phyloP scores from a whole-genome alignment of 2,113 vertebrate genomes.

The Spea bombifrons region DNA sequence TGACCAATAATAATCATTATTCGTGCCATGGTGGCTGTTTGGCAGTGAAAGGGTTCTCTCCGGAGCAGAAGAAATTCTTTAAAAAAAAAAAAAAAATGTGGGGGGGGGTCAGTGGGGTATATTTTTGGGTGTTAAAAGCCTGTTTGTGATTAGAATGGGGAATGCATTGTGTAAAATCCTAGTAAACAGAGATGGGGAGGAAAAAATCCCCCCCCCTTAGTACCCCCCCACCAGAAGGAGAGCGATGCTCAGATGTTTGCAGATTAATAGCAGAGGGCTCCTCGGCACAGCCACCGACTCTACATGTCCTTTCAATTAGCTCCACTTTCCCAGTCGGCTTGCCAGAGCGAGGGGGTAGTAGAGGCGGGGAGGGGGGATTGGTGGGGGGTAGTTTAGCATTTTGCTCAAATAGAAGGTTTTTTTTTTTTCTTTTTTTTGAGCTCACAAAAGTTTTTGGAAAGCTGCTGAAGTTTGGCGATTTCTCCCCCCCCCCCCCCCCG shows the following conservation, averaged over 20 bases:
- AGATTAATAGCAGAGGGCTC: conserved; percentile 21
- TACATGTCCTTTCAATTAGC: conserved; percentile 47
- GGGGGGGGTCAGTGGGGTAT: neutral
- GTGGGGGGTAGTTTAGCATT: conserved; percentile 7
- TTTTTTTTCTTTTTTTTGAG: neutral
- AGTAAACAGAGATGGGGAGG: neutral
- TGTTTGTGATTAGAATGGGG: conserved; percentile 1
- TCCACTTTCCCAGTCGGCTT: conserved; percentile 53
- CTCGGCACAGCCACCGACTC: neutral
- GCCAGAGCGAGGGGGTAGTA: conserved; percentile 53
- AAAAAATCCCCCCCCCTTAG: neutral
- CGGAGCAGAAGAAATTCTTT: conserved; percentile 16
- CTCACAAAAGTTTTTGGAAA: neutral
- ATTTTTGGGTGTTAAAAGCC: neutral
- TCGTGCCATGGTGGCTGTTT: neutral
- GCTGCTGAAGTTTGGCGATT: neutral
- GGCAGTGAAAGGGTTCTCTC: conserved; percentile 25
- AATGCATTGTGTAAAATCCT: conserved; percentile 4
- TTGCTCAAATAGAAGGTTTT: no score
- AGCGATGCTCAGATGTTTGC: neutral
- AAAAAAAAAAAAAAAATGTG: neutral
- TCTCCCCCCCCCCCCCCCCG: neutral
- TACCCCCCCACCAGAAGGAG: neutral
- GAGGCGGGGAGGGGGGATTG: conserved; percentile 8
- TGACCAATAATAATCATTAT: neutral